These are phyloP conservation scores for Anneissia japonica DNA, from an alignment of 35 echinoderm and acorn worm species.

Conservation along the genomic window DNA sequence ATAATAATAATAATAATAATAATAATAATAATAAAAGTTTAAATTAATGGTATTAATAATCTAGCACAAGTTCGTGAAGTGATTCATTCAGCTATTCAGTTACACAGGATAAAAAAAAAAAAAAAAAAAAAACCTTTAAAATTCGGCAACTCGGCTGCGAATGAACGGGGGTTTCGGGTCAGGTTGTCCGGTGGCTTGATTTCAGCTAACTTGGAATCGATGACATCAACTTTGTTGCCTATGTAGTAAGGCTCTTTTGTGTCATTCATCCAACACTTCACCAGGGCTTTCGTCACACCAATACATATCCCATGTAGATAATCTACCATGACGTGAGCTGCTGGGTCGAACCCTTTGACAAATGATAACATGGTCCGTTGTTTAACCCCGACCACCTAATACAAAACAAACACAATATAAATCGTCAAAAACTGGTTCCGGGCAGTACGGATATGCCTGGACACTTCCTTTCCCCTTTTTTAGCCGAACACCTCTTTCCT, in stretches of 20 bases:
- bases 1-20: too few relatives aligned
- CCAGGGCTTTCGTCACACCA: not conserved
- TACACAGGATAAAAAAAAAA: too few relatives aligned
- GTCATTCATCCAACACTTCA: not conserved
- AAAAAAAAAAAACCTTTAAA: not conserved
- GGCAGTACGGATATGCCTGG: too few relatives aligned
- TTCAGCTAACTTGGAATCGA: not conserved
- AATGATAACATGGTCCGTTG: not conserved
- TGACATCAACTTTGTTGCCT: not conserved
- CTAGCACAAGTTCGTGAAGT: too few relatives aligned
- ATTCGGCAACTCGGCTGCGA: not conserved
- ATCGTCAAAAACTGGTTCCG: too few relatives aligned
- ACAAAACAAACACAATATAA: not conserved
- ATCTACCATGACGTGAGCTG: not conserved
- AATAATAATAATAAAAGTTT: too few relatives aligned
- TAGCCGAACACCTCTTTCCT: too few relatives aligned
- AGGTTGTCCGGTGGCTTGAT: not conserved
- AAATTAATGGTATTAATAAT: too few relatives aligned
- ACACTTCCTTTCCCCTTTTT: too few relatives aligned
- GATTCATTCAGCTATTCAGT: too few relatives aligned
- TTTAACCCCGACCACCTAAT: not conserved
- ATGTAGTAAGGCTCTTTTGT: not conserved
- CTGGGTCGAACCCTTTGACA: not conserved
- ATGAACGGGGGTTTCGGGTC: not conserved
- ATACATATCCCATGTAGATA: not conserved